A percentile compares a stretch with the other conserved stretches of the same genome.
Evolutionary conservation across 2,113 vertebrate genomes (phyloP).

Genomic region (Prionailurus viverrinus): DNA sequence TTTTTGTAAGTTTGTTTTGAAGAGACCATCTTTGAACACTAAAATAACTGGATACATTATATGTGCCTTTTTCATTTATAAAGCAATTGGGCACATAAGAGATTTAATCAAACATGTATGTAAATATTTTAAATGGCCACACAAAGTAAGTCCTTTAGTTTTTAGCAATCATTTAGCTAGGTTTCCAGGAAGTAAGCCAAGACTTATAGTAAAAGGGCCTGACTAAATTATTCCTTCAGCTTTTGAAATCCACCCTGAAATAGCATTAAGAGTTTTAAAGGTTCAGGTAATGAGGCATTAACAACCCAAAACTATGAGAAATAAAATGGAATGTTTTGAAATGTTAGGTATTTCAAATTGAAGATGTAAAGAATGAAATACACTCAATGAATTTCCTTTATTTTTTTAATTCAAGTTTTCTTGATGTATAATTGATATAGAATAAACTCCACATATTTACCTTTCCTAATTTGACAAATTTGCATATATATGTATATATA

Average conservation of each 20-base stretch:
- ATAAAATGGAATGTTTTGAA: constrained; percentile 35
- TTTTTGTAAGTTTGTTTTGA: background rate
- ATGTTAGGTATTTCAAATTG: constrained; percentile 65
- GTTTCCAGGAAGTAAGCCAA: constrained; percentile 25
- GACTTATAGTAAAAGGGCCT: background rate
- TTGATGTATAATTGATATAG: background rate
- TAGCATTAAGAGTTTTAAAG: constrained; percentile 53
- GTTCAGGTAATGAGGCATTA: constrained; percentile 62
- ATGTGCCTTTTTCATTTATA: background rate
- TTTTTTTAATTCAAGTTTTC: background rate
- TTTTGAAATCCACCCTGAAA: constrained; percentile 61
- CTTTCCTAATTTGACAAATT: background rate
- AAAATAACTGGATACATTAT: constrained; percentile 8
- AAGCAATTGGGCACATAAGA: background rate
- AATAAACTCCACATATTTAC: background rate
- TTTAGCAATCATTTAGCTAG: constrained; percentile 36
- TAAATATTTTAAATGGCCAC: background rate
- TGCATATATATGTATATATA: background rate
- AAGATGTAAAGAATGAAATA: background rate
- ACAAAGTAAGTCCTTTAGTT: background rate
- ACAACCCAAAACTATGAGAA: constrained; percentile 23
- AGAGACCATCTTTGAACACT: background rate
- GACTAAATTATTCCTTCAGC: background rate
- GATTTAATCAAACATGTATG: constrained; percentile 59
- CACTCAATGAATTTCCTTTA: background rate